Evolutionary conservation across 2,797 vertebrate species (phyloP).

Genomic region (Gallirallus australis): DNA sequence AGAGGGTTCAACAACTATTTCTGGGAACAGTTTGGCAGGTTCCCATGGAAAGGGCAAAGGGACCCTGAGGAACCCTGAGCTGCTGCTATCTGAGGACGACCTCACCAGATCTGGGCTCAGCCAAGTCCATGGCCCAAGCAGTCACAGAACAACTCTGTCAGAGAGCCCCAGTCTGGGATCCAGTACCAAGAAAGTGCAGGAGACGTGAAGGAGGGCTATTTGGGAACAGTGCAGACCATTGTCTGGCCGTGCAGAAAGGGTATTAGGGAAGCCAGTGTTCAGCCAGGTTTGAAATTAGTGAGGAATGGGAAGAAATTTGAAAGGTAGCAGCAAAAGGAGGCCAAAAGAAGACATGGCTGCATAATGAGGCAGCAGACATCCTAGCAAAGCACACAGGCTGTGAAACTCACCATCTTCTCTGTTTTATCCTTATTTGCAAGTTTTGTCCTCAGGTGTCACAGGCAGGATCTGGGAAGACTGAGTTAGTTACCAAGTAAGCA

Average conservation of each 20-base stretch:
- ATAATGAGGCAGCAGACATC: neutral
- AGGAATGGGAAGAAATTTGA: neutral
- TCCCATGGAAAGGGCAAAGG: neutral
- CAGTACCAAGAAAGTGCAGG: neutral
- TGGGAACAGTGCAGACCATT: rapidly evolving
- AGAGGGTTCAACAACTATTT: neutral
- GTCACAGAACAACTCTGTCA: neutral
- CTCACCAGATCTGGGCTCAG: neutral
- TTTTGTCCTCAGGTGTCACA: neutral
- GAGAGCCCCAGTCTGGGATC: neutral
- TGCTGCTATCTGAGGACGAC: neutral
- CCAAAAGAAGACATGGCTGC: neutral
- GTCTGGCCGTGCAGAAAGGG: neutral
- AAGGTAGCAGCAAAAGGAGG: neutral
- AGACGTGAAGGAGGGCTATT: neutral
- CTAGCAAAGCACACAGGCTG: neutral
- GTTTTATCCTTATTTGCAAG: neutral
- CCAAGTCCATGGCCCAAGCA: neutral
- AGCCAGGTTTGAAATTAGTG: neutral
- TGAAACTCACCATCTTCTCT: neutral
- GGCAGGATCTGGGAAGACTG: neutral
- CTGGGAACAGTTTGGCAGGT: neutral
- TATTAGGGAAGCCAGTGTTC: neutral
- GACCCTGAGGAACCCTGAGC: rapidly evolving
- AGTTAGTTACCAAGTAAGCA: neutral